Conservation (phyloP, 2,113 vertebrate genomes). For the Trematocara macrostoma region DNA sequence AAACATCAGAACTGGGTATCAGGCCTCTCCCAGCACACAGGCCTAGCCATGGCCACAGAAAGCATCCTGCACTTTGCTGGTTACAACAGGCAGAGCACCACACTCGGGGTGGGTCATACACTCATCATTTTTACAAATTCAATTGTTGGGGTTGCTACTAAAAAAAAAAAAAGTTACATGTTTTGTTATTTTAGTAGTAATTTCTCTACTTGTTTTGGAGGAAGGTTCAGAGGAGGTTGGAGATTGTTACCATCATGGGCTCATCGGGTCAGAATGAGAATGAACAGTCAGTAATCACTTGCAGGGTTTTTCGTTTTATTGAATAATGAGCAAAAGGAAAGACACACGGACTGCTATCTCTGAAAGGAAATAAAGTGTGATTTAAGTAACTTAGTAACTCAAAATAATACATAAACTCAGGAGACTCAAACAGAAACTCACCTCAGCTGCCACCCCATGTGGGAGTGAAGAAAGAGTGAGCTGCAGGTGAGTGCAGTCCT, state of each 20-base stretch:
- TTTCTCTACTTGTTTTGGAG: neutral
- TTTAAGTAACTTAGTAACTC: neutral
- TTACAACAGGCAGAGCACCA: constrained; percentile 93
- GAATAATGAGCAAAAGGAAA: neutral
- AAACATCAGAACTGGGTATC: constrained; percentile 98
- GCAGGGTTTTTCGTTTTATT: neutral
- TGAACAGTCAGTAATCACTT: neutral
- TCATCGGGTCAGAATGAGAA: neutral
- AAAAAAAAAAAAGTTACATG: neutral
- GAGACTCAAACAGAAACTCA: neutral
- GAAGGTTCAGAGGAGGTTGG: neutral
- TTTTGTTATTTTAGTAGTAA: neutral
- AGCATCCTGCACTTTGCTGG: constrained; percentile 94
- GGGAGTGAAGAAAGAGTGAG: neutral
- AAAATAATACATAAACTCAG: neutral
- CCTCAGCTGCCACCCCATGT: neutral
- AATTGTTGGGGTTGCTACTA: neutral
- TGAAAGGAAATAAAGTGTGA: neutral
- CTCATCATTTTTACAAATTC: neutral
- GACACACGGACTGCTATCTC: neutral
- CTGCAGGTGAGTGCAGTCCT: neutral
- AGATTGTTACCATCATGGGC: neutral
- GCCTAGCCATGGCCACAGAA: constrained; percentile 97
- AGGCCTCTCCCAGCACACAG: constrained; percentile 95
- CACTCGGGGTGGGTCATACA: constrained; percentile 80